Evolutionary conservation across 2,797 vertebrate genomes (phyloP).

Genomic region (Euphonia xanthogaster): DNA sequence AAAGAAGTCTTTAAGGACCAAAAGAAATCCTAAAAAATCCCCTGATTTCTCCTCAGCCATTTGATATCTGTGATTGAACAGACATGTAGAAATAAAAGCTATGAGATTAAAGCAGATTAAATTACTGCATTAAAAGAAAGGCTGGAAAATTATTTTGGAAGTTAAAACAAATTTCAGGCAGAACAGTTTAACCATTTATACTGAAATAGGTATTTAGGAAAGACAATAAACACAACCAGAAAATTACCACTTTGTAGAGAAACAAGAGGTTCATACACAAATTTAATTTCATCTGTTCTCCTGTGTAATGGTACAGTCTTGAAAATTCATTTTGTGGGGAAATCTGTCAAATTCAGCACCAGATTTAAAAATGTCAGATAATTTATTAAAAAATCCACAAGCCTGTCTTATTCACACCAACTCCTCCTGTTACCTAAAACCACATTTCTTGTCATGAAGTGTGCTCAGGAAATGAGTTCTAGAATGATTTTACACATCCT

Average conservation of each 20-base stretch:
- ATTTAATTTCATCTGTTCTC: not conserved
- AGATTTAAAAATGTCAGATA: not conserved
- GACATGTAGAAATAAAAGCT: not conserved
- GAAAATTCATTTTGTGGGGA: not conserved
- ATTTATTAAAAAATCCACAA: not conserved
- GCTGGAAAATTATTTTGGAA: conserved; percentile 2
- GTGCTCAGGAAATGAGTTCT: not conserved
- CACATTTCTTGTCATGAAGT: not conserved
- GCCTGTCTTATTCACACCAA: not conserved
- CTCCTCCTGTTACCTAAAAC: not conserved
- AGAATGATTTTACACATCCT: not conserved
- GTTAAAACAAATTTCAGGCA: not conserved
- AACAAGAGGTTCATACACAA: not conserved
- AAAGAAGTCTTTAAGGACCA: not conserved
- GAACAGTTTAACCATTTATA: not conserved
- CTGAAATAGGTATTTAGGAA: not conserved
- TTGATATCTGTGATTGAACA: conserved; percentile 23
- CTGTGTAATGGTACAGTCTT: not conserved
- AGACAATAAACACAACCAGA: not conserved
- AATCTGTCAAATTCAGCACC: not conserved
- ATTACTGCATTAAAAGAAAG: conserved; percentile 39
- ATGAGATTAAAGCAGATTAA: conserved; percentile 63
- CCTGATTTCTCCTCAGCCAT: not conserved
- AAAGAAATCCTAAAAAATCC: not conserved
- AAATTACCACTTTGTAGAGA: not conserved